Conservation (phyloP, 1,140 invertebrate genomes). For the Drosophila rufa region DNA sequence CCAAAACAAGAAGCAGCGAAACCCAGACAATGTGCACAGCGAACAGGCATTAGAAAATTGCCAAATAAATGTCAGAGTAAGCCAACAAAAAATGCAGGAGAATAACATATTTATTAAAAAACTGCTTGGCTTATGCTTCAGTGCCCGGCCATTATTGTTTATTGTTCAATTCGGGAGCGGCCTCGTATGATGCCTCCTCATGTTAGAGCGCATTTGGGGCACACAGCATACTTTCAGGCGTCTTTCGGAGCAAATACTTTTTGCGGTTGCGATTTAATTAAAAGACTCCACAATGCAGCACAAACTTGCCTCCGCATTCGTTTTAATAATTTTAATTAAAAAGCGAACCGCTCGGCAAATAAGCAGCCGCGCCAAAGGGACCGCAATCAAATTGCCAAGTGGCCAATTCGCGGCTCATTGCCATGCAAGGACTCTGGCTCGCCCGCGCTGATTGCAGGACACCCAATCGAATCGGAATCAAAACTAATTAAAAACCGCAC, state of each 20-base stretch:
- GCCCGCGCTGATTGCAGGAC: constrained; percentile 40
- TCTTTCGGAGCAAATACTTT: constrained; percentile 21
- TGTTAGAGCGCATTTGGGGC: constrained; percentile 2
- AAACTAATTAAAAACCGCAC: constrained; percentile 73
- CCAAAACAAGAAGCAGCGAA: constrained; percentile 44
- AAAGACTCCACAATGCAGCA: not conserved
- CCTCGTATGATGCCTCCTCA: not conserved
- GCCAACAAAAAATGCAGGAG: constrained; percentile 1
- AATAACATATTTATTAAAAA: constrained; percentile 78
- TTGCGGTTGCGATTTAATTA: constrained; percentile 62
- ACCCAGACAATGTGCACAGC: constrained; percentile 29
- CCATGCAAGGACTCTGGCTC: constrained; percentile 45
- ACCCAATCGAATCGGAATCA: constrained; percentile 34
- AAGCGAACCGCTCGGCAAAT: constrained; percentile 41
- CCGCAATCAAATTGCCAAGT: constrained; percentile 63
- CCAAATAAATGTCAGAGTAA: constrained; percentile 26
- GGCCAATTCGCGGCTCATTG: constrained; percentile 57
- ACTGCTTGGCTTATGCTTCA: constrained; percentile 56
- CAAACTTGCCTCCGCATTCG: constrained; percentile 41
- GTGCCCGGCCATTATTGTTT: constrained; percentile 57
- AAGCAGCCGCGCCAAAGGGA: constrained; percentile 51
- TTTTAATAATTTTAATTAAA: constrained; percentile 67
- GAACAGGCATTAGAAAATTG: constrained; percentile 33
- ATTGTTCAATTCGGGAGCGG: constrained; percentile 11
- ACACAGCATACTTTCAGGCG: constrained; percentile 42